Evolutionary conservation across 1,140 invertebrate species (phyloP).

Genomic region (Drosophila erecta): DNA sequence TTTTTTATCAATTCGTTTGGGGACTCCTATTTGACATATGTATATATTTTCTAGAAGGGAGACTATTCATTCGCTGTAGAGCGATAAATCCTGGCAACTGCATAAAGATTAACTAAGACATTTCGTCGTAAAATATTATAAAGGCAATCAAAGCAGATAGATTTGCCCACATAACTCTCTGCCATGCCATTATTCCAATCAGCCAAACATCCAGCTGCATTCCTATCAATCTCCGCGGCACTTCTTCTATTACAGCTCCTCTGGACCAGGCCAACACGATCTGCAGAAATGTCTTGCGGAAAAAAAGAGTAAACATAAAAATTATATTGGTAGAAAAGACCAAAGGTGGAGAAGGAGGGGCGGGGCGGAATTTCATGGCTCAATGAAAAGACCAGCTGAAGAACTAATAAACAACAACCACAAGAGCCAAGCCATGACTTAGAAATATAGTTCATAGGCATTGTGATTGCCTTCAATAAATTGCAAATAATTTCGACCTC

Average conservation of each 20-base stretch:
- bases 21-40: too few species aligned
- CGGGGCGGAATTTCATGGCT: conserved; percentile 69
- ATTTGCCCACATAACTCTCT: conserved; percentile 44
- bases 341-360: background rate
- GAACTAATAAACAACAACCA: conserved; percentile 68
- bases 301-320: conserved; percentile 52
- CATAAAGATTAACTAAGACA: conserved; percentile 7
- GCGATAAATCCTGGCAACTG: background rate
- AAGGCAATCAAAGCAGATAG: conserved; percentile 33
- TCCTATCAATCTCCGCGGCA: conserved; percentile 45
- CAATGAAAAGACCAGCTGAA: conserved; percentile 67
- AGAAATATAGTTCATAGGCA: conserved; percentile 74
- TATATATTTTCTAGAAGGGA: too few species aligned
- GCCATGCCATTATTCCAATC: conserved; percentile 39
- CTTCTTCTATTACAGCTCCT: conserved; percentile 9
- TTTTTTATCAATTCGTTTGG: background rate
- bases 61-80: too few species aligned
- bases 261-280: conserved; percentile 14
- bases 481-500: conserved; percentile 83
- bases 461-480: conserved; percentile 82
- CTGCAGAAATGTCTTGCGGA: conserved; percentile 50
- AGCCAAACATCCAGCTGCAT: conserved; percentile 41
- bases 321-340: conserved; percentile 35
- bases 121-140: conserved; percentile 32
- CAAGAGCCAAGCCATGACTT: conserved; percentile 42